Base-by-base conservation (phyloP, 2,797 vertebrate species). In the Crenichthys baileyi region DNA sequence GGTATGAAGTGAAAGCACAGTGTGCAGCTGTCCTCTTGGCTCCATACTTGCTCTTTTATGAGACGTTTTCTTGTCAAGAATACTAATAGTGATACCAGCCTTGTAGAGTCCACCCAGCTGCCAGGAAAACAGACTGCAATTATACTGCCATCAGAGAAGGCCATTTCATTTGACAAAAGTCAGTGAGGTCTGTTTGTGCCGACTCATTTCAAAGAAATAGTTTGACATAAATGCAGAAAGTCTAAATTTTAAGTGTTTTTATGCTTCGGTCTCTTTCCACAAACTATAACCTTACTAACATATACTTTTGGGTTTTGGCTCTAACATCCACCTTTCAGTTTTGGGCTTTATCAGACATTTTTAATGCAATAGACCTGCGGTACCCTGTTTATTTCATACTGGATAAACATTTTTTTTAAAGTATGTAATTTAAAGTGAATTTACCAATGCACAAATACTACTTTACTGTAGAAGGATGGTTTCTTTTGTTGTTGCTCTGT, bases 1-100 rank as follows among this genome's bases (percentile, higher is more conserved):
- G 86, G 87, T 88, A 82, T 82, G 78, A 89, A 92, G 92, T 92
- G 92, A 93, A 94, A 92, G 91, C 93, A 86, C 91, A 94, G 90
- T 91, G 91, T 89, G 93, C 94, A 95, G 94, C 94, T 95, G 94
- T 91, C 92, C 90, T 79, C 78, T 93, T 90, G 89, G 90, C 85
- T 88, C 83, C 67, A 84, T 90, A 80, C 91, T 90, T 24, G 73
- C 88, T 92, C 90, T 94, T 70, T 88, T 93, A 90, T 93, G 82
- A 86, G 89, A 72, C 11, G 68, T 90, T 90, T 89, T 91, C 92
- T 89, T 77, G 82, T 92, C 75, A 85, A 89, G 93, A 93, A 95
- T 94, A 95, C 94, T 94, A 94, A 95, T 95, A 91, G 90, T 92
- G 91, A 92, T 85, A 85, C 79, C 85, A 84, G 87, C 76, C 6